Evolutionary conservation across 2,888 invertebrate species (phyloP).

Genomic region (Peribatodes rhomboidaria): DNA sequence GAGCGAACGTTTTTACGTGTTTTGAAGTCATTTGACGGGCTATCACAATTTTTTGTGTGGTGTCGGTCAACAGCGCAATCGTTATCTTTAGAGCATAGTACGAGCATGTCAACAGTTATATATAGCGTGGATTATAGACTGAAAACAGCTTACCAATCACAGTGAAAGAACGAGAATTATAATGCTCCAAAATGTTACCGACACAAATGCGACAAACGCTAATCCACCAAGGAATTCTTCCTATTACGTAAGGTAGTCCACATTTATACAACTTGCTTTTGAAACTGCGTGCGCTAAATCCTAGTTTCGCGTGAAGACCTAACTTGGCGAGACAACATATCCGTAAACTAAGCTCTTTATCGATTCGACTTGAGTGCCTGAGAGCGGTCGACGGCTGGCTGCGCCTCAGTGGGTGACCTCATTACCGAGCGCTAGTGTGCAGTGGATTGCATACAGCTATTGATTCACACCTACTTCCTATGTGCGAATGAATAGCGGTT

Average conservation of each 20-base stretch:
- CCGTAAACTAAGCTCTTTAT: background rate
- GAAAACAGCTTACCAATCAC: too few relatives aligned
- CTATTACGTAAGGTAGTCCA: too few relatives aligned
- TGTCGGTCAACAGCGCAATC: too few relatives aligned
- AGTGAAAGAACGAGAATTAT: too few relatives aligned
- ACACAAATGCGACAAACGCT: background rate
- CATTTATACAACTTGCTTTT: background rate
- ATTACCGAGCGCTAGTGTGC: constrained; percentile 17
- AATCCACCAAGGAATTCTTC: too few relatives aligned
- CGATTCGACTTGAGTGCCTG: constrained; percentile 7
- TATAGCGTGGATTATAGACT: too few relatives aligned
- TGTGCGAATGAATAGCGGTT: background rate
- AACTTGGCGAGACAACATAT: background rate
- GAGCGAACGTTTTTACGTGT: too few relatives aligned
- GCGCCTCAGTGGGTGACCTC: constrained; percentile 22
- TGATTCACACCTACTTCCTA: constrained; percentile 10
- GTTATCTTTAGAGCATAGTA: too few relatives aligned
- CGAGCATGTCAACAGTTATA: too few relatives aligned
- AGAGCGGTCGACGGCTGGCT: constrained; percentile 10
- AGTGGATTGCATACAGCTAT: constrained; percentile 18
- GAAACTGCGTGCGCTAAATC: background rate
- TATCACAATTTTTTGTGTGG: too few relatives aligned
- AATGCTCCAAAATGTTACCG: too few relatives aligned
- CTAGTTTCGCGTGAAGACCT: background rate
- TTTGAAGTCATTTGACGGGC: too few relatives aligned